Conservation (phyloP, 2,888 invertebrate genomes). For the Leucoptera coffeella region DNA sequence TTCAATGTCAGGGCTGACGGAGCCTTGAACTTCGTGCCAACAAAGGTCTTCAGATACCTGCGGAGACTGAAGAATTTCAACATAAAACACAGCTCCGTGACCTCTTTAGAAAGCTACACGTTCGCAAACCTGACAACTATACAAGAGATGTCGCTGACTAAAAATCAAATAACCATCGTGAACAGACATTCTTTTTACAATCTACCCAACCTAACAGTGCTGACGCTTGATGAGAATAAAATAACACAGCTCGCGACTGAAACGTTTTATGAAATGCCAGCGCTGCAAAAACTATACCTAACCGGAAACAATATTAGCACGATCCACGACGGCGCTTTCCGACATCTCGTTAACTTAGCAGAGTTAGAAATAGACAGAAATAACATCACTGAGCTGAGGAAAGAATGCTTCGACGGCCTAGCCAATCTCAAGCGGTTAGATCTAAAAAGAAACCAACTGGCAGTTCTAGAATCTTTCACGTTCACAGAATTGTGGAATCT, state of each 20-base stretch:
- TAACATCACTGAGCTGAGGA: constrained; percentile 66
- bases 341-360: constrained; percentile 63
- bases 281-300: constrained; percentile 67
- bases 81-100: constrained; percentile 67
- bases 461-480: constrained; percentile 69
- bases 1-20: constrained; percentile 67
- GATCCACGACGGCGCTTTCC: constrained; percentile 80
- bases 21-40: constrained; percentile 64
- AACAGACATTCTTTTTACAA: constrained; percentile 67
- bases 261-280: constrained; percentile 69
- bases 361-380: constrained; percentile 77
- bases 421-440: constrained; percentile 66
- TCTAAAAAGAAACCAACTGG: constrained; percentile 67
- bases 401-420: constrained; percentile 72
- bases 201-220: constrained; percentile 60
- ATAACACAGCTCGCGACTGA: constrained; percentile 67
- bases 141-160: constrained; percentile 61
- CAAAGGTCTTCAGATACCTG: constrained; percentile 61
- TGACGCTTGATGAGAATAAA: constrained; percentile 70
- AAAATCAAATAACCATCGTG: constrained; percentile 63
- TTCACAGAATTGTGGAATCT: constrained; percentile 74
- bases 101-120: constrained; percentile 62
- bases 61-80: constrained; percentile 61
- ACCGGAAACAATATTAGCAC: constrained; percentile 81
- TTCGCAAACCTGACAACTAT: constrained; percentile 70